Conservation (phyloP, 2,113 vertebrate genomes). For the Silurus meridionalis region DNA sequence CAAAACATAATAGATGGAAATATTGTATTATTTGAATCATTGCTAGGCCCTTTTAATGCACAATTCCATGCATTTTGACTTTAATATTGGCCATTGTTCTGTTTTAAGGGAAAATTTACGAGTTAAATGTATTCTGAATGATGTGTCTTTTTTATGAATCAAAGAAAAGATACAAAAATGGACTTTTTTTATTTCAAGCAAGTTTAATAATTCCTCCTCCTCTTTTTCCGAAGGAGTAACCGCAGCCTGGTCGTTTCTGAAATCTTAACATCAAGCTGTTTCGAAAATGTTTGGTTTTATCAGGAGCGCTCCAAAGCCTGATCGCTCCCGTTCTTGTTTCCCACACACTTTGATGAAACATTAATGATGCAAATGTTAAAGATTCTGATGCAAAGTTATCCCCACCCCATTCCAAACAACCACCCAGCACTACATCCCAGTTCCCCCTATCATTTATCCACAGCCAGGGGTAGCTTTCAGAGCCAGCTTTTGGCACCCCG, state of each 20-base stretch:
- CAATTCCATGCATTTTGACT: neutral
- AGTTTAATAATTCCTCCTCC: constrained; percentile 28
- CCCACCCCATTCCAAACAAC: too few species aligned
- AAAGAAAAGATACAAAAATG: neutral
- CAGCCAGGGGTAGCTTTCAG: constrained; percentile 27
- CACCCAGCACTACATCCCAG: neutral
- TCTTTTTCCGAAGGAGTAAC: constrained; percentile 27
- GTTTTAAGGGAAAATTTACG: constrained; percentile 7
- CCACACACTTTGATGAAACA: constrained; percentile 58
- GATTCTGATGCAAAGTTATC: constrained; percentile 42
- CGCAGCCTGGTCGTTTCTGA: constrained; percentile 10
- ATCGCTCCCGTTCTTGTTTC: constrained; percentile 40
- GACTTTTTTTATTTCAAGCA: neutral
- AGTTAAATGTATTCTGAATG: neutral
- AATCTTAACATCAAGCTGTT: constrained; percentile 28
- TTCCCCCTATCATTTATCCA: constrained; percentile 19
- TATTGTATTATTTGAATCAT: neutral
- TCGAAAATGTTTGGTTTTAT: constrained; percentile 25
- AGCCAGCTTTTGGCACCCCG: constrained; percentile 61
- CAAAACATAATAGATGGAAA: neutral
- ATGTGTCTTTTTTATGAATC: neutral
- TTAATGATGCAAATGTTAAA: constrained; percentile 53
- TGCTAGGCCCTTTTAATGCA: neutral
- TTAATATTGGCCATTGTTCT: neutral
- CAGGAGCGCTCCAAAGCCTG: neutral